Base-by-base conservation (phyloP, 2,113 vertebrate species). In the Burhinus oedicnemus region DNA sequence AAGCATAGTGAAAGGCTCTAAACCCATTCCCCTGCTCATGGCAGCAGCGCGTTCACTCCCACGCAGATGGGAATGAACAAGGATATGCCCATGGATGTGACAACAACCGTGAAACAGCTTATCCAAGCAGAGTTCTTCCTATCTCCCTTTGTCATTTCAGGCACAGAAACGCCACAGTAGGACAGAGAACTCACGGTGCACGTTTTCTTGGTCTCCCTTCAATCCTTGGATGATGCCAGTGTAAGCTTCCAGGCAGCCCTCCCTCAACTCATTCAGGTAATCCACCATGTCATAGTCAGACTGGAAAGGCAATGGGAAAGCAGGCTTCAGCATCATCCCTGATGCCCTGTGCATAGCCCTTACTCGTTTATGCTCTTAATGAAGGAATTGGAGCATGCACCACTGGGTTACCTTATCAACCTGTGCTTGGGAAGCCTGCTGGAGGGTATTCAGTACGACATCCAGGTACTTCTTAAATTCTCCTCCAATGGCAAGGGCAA, bases 261-360 rank as follows among this genome's bases (percentile, higher is more conserved):
- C 99, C 92, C 99, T 95, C 97, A 99, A 94, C 97, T 99, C 99
- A 13, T 99, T 99, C 98, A 99, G 98, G 97, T 99, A 99, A 97
- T 99, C 99, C 98, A 99, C 99, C 99, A 99, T 99, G 98, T 99
- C 99, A 27, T 99, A 99, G 98, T 99, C 99, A 2, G 99, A 99
- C 99, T 99, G 97, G 9, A 96, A 66, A 66, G 84, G 68, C 90
- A 71, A 91, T 12, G 61, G 74, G 91, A 45, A 54, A 89, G 15
- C 9, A 6, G 3, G 4, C 11, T 21, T 64, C 27, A 83, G 40
- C 27, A 5, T 6, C 2, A 9, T 8, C 54, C 23, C 32, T 0
- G 17, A 15, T 1, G 4, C 36, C 18, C 25, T 1, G 14, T 0
- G 44, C n/a, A 4, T 64, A 27, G 57, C 32, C 29, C 20, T 23